Conservation (phyloP, 1,140 invertebrate species). For the Bombus vancouverensis region DNA sequence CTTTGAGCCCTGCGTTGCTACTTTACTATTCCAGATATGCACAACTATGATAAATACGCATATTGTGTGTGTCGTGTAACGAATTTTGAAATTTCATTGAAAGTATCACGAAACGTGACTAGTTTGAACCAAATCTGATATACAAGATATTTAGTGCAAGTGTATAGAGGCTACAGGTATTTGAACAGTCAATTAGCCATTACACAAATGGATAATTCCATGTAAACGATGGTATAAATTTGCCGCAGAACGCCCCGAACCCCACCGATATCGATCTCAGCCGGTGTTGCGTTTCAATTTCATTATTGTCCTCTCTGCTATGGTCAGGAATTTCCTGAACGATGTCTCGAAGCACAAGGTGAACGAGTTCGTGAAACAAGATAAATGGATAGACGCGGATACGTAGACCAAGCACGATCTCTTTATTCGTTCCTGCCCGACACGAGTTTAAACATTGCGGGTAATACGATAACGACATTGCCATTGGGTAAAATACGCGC, state of each 20-base stretch:
- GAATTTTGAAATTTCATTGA: too few species aligned
- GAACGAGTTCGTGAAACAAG: background rate
- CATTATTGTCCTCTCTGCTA: background rate
- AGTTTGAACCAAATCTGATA: too few species aligned
- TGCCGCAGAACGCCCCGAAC: background rate
- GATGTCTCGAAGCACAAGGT: background rate
- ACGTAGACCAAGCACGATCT: background rate
- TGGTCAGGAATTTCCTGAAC: background rate
- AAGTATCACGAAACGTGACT: too few species aligned
- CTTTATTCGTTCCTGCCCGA: background rate
- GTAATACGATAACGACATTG: background rate
- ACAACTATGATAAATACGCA: too few species aligned
- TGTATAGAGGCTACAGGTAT: too few species aligned
- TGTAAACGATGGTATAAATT: conserved; percentile 11
- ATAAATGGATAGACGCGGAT: background rate
- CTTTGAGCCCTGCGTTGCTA: background rate
- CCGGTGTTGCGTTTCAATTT: background rate
- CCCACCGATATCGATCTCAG: background rate
- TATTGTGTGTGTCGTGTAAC: too few species aligned
- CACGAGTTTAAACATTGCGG: background rate
- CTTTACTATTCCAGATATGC: too few species aligned
- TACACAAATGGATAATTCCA: conserved; percentile 6
- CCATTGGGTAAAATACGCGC: background rate
- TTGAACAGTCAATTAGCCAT: too few species aligned
- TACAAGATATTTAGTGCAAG: too few species aligned